Evolutionary conservation across 2,113 vertebrate species (phyloP).

Genomic region (Pholis gunnellus): DNA sequence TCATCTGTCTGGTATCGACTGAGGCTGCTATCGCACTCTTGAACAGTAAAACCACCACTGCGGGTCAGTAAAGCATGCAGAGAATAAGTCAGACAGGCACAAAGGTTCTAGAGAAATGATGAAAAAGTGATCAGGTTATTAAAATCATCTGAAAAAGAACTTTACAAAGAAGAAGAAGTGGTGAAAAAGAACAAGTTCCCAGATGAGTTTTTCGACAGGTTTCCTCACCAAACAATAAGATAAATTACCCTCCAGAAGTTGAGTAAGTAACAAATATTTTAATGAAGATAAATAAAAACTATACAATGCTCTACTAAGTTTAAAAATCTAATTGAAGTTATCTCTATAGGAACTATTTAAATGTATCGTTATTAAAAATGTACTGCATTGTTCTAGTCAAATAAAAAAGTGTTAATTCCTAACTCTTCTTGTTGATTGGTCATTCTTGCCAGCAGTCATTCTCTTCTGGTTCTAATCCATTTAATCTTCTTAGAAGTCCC

Average conservation of each 20-base stretch:
- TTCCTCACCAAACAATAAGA: neutral
- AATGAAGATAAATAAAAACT: no score
- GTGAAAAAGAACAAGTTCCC: neutral
- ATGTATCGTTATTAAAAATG: neutral
- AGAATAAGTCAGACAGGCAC: neutral
- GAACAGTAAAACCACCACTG: slow-evolving; percentile 6
- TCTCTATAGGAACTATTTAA: no score
- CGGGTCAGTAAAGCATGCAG: neutral
- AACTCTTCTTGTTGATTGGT: no score
- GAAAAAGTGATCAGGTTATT: neutral
- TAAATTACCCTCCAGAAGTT: neutral
- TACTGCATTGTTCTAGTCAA: neutral
- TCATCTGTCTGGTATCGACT: slow-evolving; percentile 35
- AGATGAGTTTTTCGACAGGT: neutral
- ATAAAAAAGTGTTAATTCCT: neutral
- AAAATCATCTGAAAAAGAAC: neutral
- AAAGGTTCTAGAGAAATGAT: neutral
- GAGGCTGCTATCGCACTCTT: neutral
- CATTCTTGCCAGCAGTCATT: neutral
- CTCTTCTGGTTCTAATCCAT: slow-evolving; percentile 14
- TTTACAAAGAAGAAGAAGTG: neutral
- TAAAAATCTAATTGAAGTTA: no score
- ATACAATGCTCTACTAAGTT: no score
- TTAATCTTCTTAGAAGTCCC: slow-evolving; percentile 27
- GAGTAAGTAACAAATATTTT: no score